Conservation (phyloP, 2,113 vertebrate genomes). For the Thamnophis sirtalis region DNA sequence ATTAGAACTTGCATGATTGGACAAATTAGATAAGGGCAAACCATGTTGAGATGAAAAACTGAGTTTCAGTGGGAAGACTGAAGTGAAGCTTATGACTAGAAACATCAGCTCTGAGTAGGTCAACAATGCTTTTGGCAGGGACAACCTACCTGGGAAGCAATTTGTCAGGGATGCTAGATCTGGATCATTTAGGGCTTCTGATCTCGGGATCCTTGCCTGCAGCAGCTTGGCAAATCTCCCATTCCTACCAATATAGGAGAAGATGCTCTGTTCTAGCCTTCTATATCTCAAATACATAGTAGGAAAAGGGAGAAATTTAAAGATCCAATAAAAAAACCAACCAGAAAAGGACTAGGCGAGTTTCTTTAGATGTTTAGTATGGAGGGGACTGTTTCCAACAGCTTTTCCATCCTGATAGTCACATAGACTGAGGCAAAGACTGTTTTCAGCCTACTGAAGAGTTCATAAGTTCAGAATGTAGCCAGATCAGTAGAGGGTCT, state of each 20-base stretch:
- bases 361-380: conserved; percentile 75
- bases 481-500: conserved; percentile 89
- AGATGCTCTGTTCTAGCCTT: conserved; percentile 18
- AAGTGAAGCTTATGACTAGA: not conserved
- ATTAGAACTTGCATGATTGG: not conserved
- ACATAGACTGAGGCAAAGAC: conserved; percentile 79
- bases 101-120: not conserved
- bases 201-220: not conserved
- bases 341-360: conserved; percentile 73
- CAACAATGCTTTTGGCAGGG: not conserved
- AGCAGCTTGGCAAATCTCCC: not conserved
- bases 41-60: not conserved
- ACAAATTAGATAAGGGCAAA: not conserved
- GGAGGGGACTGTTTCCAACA: conserved; percentile 74
- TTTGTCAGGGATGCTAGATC: not conserved
- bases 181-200: not conserved
- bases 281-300: conserved; percentile 19
- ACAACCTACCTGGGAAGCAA: not conserved
- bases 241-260: conserved; percentile 44
- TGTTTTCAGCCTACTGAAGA: conserved; percentile 78
- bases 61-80: not conserved
- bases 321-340: conserved; percentile 72
- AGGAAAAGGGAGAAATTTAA: conserved; percentile 56
- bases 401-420: conserved; percentile 77
- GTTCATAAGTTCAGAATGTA: conserved; percentile 71